Evolutionary conservation across 2,113 vertebrate species (phyloP), one percentile per base, ranked within the genome.

Genomic region (Phyllopteryx taeniolatus): DNA sequence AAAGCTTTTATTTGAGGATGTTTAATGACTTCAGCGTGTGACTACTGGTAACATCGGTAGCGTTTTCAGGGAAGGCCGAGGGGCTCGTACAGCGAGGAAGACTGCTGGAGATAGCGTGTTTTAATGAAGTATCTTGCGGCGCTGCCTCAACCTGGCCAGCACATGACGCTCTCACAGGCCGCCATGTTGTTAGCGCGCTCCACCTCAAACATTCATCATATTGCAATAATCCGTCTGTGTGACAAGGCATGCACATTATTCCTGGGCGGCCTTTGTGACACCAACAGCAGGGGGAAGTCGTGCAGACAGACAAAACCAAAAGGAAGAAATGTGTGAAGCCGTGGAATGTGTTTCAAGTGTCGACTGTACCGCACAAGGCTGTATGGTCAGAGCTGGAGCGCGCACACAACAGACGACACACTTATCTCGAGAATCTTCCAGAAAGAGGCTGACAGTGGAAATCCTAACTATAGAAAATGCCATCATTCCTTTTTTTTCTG

Each of bases 1-100:
- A 80, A 74, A 81, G 88, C 89, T 83, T 91, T 92, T 78, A 91
- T 87, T 89, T 67, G 77, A 86, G 84, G 85, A 85, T 76, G 83
- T 83, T 83, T 91, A 93, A 93, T 91, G 83, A 85, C 82, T 92
- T 91, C 91, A 93, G 70, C 89, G 87, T 93, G 92, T 73, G 83
- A 91, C 92, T 91, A 87, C 88, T 91, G 90, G 87, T 89, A 90
- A 90, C 87, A 90, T 70, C 79, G 79, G 76, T 68, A 68, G 74
- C 66, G 78, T 75, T 85, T 90, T 78, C 73, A 82, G 78, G 79
- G 67, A 73, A 56, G 72, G 47, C 71, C 66, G 19, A 76, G 75
- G 66, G 82, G 73, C 78, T 70, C 15, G 69, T 49, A 73, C 72
- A 74, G 67, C 47, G 47, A 65, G 46, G 81, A 71, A 83, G 71